Evolutionary conservation across 2,113 vertebrate genomes (phyloP).

Genomic region (Arvicanthis niloticus): DNA sequence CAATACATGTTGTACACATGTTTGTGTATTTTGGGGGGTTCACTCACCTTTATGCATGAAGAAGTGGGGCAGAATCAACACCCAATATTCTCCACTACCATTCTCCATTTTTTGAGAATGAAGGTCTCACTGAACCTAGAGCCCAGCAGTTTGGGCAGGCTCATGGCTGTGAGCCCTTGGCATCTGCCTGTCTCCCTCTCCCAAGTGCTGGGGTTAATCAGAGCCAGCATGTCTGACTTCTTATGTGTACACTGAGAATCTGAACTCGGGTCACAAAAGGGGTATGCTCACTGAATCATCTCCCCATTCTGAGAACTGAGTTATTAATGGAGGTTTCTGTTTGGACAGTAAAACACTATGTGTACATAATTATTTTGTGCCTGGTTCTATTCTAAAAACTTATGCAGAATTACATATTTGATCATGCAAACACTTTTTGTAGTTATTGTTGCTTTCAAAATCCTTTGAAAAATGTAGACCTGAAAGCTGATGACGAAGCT

Average conservation of each 20-base stretch:
- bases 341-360: not conserved
- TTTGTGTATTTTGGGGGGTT: too few relatives aligned
- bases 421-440: not conserved
- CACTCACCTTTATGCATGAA: not conserved
- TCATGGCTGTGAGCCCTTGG: not conserved
- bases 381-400: not conserved
- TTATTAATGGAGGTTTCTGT: not conserved
- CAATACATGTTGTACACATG: not conserved
- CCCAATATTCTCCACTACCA: not conserved
- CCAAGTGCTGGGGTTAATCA: not conserved
- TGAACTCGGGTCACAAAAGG: not conserved
- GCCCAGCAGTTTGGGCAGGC: not conserved
- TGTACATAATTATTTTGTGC: not conserved
- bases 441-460: not conserved
- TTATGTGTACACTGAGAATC: not conserved
- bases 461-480: not conserved
- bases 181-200: not conserved
- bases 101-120: not conserved
- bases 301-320: not conserved
- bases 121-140: not conserved
- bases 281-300: too few relatives aligned
- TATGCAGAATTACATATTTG: not conserved
- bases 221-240: not conserved
- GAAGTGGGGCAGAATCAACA: not conserved
- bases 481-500: not conserved